A percentile compares a stretch with the other conserved stretches of the same genome.
phyloP scores from a whole-genome alignment of 64 coral and sea anemone genomes.

The Pocillopora damicornis region DNA sequence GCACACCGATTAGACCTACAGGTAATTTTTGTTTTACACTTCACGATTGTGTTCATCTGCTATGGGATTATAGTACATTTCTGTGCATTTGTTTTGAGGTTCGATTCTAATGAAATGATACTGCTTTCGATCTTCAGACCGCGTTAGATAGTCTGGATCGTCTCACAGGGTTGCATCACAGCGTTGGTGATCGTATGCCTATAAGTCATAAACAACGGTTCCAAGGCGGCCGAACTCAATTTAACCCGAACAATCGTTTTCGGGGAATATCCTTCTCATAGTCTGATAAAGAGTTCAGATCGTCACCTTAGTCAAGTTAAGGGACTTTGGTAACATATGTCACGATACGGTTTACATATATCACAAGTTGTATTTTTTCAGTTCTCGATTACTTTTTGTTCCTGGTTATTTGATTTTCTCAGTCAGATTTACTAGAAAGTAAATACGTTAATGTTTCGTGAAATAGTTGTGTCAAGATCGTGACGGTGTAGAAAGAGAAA shows the following conservation, averaged over 20 bases:
- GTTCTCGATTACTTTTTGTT: not conserved
- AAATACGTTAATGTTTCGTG: not conserved
- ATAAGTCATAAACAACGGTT: slow-evolving; percentile 67
- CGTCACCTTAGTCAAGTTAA: slow-evolving; percentile 3
- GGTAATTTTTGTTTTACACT: slow-evolving; percentile 57
- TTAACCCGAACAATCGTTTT: slow-evolving; percentile 55
- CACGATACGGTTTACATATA: slow-evolving; percentile 33
- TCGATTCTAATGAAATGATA: slow-evolving; percentile 35
- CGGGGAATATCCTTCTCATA: slow-evolving; percentile 79
- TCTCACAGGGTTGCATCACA: slow-evolving; percentile 36
- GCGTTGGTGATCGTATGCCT: slow-evolving; percentile 32
- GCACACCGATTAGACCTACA: slow-evolving; percentile 79
- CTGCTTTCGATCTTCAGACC: slow-evolving; percentile 53
- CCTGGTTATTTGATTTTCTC: not conserved
- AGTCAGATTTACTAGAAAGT: slow-evolving; percentile 8
- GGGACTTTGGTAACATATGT: slow-evolving; percentile 22
- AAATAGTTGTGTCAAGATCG: not conserved
- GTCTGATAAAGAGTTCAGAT: not conserved
- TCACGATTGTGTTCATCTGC: slow-evolving; percentile 40
- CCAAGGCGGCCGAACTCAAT: slow-evolving; percentile 58
- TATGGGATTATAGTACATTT: slow-evolving; percentile 46
- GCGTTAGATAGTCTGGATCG: slow-evolving; percentile 60
- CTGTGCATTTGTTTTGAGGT: slow-evolving; percentile 40
- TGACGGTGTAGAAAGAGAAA: not conserved
- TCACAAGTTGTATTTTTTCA: not conserved